Base-by-base conservation (phyloP, 2,888 invertebrate species). In the Euplexia lucipara region DNA sequence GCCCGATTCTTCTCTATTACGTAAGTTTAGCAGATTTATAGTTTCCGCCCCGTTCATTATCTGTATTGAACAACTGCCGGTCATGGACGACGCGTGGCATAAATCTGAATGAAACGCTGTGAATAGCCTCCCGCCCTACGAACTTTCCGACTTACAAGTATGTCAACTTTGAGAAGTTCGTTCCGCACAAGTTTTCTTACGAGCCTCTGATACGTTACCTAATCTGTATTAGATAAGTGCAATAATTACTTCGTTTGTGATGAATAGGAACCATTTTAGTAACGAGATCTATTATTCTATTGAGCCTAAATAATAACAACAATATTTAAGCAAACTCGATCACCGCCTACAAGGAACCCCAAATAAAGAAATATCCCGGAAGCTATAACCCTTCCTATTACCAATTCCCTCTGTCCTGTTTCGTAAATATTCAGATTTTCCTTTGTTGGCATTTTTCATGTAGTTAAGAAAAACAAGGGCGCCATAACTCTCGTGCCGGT, bases 11-110 rank as follows among this genome's bases (percentile, higher is more conserved):
- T 90, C 89, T 87, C 88, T 86, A 92, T 94, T 94, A 91, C 87
- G 88, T 85, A 93, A 95, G 90, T 95, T 95, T 92, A 77, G 85
- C 90, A 93, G 92, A 95, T 95, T 95, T 95, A 95, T 94, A 91
- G 94, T 94, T 94, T 95, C 95, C 95, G 90, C 95, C 95, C 89
- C 87, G 92, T 93, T 95, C 95, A 95, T 95, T 95, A 95, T 92
- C 89, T 88, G 94, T 89, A 95, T 94, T 94, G 93, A 92, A 79
- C 78, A 78, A 75, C 79, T 81, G 85, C 83, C 83, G 83, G 82
- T 81, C 83, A 67, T 75, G 83, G 79, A 82, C 78, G 83, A 83
- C 83, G 89, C 88, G 88, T 84, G 87, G 91, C 92, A 95, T 95
- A 95, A 95, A 95, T 95, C 95, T 94, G 92, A 94, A 95, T 94